These are phyloP conservation scores for Iselma pallidipennis DNA, from an alignment of 2,888 invertebrate species.

Conservation along the genomic window DNA sequence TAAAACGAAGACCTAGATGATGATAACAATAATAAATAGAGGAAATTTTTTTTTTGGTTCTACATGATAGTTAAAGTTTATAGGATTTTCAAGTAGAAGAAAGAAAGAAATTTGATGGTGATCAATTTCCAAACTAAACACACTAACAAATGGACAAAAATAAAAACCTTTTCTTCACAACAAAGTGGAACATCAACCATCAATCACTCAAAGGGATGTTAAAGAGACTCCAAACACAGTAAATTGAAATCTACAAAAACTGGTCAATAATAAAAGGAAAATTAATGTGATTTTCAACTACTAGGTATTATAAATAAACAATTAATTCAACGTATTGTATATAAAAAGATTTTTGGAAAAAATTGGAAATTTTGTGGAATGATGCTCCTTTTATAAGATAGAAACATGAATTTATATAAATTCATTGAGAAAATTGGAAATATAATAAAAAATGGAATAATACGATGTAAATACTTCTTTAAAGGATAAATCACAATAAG, in stretches of 20 bases:
- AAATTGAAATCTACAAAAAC: neutral
- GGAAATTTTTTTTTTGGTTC: no score
- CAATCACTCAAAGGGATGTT: no score
- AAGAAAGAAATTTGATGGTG: neutral
- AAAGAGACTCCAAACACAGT: neutral
- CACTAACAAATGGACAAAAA: slow-evolving; percentile 12
- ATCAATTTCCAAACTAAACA: slow-evolving; percentile 13
- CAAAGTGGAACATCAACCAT: neutral
- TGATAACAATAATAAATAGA: neutral
- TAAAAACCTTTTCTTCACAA: neutral
- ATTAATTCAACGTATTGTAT: no score
- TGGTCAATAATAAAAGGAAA: neutral
- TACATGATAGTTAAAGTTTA: neutral
- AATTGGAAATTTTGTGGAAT: no score
- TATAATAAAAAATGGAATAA: no score
- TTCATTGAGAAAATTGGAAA: no score
- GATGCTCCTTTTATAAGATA: no score
- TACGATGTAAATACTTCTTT: neutral
- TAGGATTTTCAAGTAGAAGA: neutral
- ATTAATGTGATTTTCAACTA: neutral
- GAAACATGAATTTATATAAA: no score
- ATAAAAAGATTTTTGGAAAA: no score
- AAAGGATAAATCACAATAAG: neutral
- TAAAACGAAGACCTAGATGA: neutral
- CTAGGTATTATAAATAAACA: neutral